Percentiles rank a stretch among this genome's conserved stretches.
Evolutionary conservation across 2,888 invertebrate genomes (phyloP).

Genomic region (Cyaniris semiargus): DNA sequence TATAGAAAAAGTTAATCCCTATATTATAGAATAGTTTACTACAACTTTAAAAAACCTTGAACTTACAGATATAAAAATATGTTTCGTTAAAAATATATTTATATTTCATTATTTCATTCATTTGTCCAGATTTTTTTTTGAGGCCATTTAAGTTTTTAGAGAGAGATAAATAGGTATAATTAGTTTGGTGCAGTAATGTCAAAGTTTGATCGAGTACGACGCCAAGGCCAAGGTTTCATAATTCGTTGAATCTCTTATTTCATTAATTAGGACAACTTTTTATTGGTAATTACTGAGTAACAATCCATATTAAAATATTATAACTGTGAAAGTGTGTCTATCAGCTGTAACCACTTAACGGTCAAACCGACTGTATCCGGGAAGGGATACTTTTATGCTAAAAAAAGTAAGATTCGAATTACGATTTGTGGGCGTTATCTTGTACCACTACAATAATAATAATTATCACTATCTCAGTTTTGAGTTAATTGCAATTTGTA

Average conservation of each 20-base stretch:
- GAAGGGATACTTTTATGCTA: no score
- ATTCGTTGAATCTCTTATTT: conserved; percentile 29
- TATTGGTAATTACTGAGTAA: background rate
- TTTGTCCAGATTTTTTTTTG: background rate
- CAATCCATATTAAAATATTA: background rate
- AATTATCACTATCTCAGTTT: no score
- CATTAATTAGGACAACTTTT: conserved; percentile 11
- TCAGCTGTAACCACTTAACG: no score
- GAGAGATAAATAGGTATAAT: background rate
- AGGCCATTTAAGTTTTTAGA: conserved; percentile 4
- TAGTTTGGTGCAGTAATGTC: background rate
- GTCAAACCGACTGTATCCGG: no score
- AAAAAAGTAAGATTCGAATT: no score
- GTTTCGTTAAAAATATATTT: background rate
- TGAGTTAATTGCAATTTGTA: no score
- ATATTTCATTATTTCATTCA: background rate
- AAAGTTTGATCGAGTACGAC: conserved; percentile 26
- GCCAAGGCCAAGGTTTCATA: conserved; percentile 34
- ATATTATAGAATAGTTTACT: no score
- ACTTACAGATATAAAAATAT: background rate
- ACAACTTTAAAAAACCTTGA: background rate
- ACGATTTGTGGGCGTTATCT: no score
- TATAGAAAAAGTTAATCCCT: no score
- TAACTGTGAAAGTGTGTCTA: no score
- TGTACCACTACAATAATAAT: no score